Conservation (phyloP, 2,888 invertebrate species). For the Cheilosia pagana region DNA sequence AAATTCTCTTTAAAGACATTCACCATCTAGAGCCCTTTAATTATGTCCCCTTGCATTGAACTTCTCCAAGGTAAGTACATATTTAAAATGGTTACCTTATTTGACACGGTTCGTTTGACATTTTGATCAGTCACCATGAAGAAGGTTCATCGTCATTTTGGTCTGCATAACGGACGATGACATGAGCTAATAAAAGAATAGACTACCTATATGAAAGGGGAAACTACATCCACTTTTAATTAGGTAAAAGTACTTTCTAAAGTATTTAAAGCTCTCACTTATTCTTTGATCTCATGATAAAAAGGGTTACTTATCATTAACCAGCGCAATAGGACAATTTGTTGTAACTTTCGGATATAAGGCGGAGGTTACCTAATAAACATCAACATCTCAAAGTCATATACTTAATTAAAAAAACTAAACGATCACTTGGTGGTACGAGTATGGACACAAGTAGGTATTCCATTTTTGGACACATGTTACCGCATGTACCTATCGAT, state of each 20-base stretch:
- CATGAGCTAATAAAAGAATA: not conserved
- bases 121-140: not conserved
- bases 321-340: no score
- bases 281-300: not conserved
- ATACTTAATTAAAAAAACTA: not conserved
- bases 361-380: not conserved
- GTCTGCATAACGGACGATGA: not conserved
- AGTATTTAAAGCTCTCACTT: not conserved
- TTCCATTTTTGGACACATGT: constrained; percentile 4
- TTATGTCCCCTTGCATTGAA: not conserved
- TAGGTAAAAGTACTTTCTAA: not conserved
- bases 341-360: not conserved
- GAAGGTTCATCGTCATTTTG: not conserved
- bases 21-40: no score
- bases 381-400: not conserved
- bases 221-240: not conserved
- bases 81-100: not conserved
- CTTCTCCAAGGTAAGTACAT: not conserved
- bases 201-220: not conserved
- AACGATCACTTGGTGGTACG: not conserved
- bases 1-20: no score
- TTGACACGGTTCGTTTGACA: not conserved
- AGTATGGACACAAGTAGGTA: not conserved
- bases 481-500: not conserved
- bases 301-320: no score